Evolutionary conservation across 2,113 vertebrate genomes (phyloP).

Genomic region (Cynocephalus volans): DNA sequence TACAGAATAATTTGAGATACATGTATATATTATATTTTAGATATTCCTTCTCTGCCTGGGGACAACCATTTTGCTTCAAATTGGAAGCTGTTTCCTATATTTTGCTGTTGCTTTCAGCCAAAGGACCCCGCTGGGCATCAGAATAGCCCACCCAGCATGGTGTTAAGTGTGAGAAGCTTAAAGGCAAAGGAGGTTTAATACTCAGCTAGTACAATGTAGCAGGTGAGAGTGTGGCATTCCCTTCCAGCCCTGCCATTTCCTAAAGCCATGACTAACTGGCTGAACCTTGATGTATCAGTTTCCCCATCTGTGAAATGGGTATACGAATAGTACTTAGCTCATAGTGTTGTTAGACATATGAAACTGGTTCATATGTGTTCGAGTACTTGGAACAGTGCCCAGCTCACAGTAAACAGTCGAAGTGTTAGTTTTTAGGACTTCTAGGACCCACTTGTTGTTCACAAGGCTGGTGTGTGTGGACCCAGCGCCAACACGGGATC

Average conservation of each 20-base stretch:
- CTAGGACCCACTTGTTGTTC: neutral
- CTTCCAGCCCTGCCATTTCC: neutral
- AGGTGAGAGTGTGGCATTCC: neutral
- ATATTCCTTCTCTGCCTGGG: neutral
- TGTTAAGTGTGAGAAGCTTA: neutral
- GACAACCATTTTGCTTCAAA: neutral
- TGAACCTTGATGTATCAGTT: neutral
- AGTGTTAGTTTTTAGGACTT: neutral
- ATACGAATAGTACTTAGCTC: neutral
- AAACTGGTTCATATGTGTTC: fast-evolving
- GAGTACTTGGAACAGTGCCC: neutral
- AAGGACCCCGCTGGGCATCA: neutral
- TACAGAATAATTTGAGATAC: neutral
- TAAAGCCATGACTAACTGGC: neutral
- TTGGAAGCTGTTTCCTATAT: neutral
- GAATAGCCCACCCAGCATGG: fast-evolving
- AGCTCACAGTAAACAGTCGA: too few relatives aligned
- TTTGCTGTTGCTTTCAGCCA: neutral
- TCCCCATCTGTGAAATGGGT: neutral
- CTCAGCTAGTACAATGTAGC: fast-evolving
- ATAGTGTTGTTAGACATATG: neutral
- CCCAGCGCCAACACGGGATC: neutral
- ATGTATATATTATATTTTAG: neutral
- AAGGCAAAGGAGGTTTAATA: neutral
- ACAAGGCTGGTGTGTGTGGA: neutral